Evolutionary conservation across 2,113 vertebrate genomes (phyloP).

Genomic region (Struthidea cinerea): DNA sequence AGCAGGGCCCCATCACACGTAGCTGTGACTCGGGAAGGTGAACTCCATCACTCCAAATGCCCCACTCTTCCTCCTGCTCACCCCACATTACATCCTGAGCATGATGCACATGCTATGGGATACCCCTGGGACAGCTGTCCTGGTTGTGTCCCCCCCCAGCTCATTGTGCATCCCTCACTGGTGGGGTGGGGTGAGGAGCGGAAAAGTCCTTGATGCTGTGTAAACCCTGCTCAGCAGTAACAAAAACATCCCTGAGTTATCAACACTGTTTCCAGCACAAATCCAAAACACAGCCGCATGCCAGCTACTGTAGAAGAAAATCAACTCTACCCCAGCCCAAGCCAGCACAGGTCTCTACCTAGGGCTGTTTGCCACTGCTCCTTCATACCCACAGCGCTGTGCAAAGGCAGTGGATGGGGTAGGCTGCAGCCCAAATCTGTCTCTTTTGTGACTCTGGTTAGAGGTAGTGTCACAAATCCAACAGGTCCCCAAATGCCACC

Average conservation of each 20-base stretch:
- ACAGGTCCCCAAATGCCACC: not conserved
- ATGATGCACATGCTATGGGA: not conserved
- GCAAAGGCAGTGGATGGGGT: not conserved
- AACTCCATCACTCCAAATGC: not conserved
- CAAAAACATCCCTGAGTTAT: not conserved
- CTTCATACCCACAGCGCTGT: rapidly evolving
- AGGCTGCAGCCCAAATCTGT: not conserved
- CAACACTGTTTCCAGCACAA: not conserved
- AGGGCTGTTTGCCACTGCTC: not conserved
- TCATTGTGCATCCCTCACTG: not conserved
- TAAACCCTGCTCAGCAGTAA: not conserved
- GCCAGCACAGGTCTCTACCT: not conserved
- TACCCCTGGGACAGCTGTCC: not conserved
- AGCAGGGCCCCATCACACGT: not conserved
- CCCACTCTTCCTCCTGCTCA: not conserved
- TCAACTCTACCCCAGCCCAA: not conserved
- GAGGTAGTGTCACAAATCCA: not conserved
- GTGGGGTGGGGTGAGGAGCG: not conserved
- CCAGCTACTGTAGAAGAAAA: not conserved
- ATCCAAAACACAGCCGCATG: not conserved
- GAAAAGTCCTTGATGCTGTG: not conserved
- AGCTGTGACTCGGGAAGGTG: not conserved
- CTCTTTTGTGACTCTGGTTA: not conserved
- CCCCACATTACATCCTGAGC: not conserved
- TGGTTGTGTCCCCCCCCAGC: not conserved